Evolutionary conservation across 2,888 invertebrate species (phyloP).

Genomic region (Ischnus inquisitorius): DNA sequence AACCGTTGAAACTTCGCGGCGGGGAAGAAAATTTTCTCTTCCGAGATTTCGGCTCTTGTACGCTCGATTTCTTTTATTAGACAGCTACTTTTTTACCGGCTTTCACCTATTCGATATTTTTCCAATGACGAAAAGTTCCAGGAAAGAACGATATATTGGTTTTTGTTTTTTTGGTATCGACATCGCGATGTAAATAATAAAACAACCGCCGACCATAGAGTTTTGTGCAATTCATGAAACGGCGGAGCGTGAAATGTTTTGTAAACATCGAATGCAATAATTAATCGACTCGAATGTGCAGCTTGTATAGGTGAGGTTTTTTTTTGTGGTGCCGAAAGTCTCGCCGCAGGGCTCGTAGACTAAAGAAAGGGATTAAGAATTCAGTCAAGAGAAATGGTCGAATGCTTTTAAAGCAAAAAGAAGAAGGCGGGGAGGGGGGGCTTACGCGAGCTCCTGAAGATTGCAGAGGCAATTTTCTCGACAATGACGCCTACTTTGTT

Average conservation of each 20-base stretch:
- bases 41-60: too few species aligned
- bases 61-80: too few species aligned
- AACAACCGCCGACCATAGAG: too few species aligned
- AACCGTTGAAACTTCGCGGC: too few species aligned
- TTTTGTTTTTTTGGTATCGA: too few species aligned
- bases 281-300: not conserved
- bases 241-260: not conserved
- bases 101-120: too few species aligned
- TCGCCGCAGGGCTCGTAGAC: constrained; percentile 1
- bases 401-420: constrained; percentile 61
- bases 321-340: constrained; percentile 15
- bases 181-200: too few species aligned
- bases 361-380: constrained; percentile 60
- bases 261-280: not conserved
- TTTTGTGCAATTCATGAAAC: too few species aligned
- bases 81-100: too few species aligned
- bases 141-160: too few species aligned
- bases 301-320: constrained; percentile 1
- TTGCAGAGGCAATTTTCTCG: constrained; percentile 80
- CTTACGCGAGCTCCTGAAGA: constrained; percentile 73
- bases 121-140: too few species aligned
- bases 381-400: constrained; percentile 65
- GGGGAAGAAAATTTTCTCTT: too few species aligned
- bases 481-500: constrained; percentile 78
- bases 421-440: constrained; percentile 16